phyloP scores from a whole-genome alignment of 92 coral and sea anemone species.

The Anthopleura xanthogrammica region DNA sequence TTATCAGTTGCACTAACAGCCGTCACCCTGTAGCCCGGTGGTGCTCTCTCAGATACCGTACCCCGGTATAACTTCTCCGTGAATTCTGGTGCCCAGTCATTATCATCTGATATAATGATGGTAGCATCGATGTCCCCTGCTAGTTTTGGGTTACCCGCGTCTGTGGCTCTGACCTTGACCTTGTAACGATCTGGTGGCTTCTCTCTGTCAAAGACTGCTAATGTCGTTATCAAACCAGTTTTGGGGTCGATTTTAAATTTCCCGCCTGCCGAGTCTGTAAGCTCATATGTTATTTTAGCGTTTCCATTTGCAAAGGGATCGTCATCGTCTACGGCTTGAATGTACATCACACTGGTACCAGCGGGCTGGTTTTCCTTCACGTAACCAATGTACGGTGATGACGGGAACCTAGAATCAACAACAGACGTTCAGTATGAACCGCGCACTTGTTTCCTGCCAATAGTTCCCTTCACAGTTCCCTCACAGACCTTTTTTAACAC shows the following conservation, averaged over 20 bases:
- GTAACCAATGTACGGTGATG: slow-evolving; percentile 71
- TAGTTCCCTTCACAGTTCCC: no score
- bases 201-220: slow-evolving; percentile 57
- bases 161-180: slow-evolving; percentile 62
- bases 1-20: slow-evolving; percentile 51
- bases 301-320: slow-evolving; percentile 60
- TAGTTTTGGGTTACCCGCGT: slow-evolving; percentile 62
- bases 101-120: slow-evolving; percentile 51
- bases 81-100: slow-evolving; percentile 51
- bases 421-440: background rate
- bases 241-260: slow-evolving; percentile 51
- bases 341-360: slow-evolving; percentile 59
- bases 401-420: slow-evolving; percentile 38
- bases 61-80: slow-evolving; percentile 51
- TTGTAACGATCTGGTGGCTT: slow-evolving; percentile 59
- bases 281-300: slow-evolving; percentile 55
- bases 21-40: slow-evolving; percentile 61
- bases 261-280: slow-evolving; percentile 57
- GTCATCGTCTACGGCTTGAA: slow-evolving; percentile 70
- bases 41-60: slow-evolving; percentile 57
- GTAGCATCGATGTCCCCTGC: slow-evolving; percentile 66
- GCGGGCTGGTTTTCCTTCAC: slow-evolving; percentile 53
- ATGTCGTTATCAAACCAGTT: slow-evolving; percentile 56
- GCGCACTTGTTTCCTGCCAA: no score
- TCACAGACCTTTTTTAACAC: no score